These are phyloP conservation scores for Clamator glandarius DNA, from an alignment of 2,797 vertebrate species.

Conservation along the genomic window DNA sequence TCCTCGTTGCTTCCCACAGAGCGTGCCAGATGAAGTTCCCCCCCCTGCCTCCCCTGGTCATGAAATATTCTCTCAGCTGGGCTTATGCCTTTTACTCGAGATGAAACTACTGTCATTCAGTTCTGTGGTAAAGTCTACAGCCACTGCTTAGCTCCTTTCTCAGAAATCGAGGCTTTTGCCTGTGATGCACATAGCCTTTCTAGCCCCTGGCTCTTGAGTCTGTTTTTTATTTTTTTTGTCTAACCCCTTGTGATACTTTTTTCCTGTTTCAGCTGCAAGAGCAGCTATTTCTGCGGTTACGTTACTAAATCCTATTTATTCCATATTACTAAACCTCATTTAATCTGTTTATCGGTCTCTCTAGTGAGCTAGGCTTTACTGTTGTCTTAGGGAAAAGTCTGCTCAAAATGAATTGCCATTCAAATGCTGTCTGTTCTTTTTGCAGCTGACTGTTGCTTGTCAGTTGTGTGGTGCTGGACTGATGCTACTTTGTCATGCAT, in stretches of 20 bases:
- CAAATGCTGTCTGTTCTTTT: neutral
- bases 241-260: neutral
- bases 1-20: neutral
- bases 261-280: neutral
- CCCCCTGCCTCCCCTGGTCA: neutral
- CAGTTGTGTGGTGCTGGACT: neutral
- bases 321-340: conserved; percentile 50
- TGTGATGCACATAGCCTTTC: neutral
- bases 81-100: neutral
- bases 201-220: neutral
- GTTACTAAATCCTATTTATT: conserved; percentile 51
- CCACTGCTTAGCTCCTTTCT: neutral
- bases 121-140: neutral
- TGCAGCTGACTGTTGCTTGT: neutral
- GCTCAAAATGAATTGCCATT: neutral
- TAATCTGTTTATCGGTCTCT: conserved; percentile 27
- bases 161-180: neutral
- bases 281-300: neutral
- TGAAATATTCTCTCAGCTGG: neutral
- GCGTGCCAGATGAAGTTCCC: neutral
- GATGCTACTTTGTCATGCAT: rapidly evolving
- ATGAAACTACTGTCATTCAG: neutral
- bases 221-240: neutral
- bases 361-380: neutral
- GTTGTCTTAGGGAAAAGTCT: neutral